Base-by-base conservation (phyloP, 2,797 vertebrate genomes). In the Anguilla obscura region DNA sequence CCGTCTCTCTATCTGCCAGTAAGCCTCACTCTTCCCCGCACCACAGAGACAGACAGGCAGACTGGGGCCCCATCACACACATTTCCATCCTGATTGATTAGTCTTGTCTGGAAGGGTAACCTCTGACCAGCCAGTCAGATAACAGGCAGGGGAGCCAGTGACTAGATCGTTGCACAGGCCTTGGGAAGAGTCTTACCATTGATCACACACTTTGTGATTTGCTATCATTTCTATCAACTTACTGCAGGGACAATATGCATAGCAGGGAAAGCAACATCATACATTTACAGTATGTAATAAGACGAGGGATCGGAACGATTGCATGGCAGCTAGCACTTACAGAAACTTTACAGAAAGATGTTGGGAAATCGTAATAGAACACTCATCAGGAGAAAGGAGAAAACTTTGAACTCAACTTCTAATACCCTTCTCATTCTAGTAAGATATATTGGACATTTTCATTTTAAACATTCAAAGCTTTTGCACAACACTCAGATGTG, bases 11-110 rank as follows among this genome's bases (percentile, higher is more conserved):
- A 90, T 93, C 93, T 95, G 93, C 92, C 87, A 7, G 88, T 89
- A 79, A 94, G 93, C 93, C 69, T 91, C 90, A 92, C 91, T 40
- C 87, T 86, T 82, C 90, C 88, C 63, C 89, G 88, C 80, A 8
- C 88, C 71, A 50, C 40, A 86, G 88, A 94, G 93, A 90, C 93
- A 94, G 93, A 91, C 92, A 91, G 93, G 90, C 92, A 36, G 94
- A 91, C 88, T 86, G 88, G 88, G 71, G 71, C 33, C 74, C 87
- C 24, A n/a, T 14, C 71, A 85, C 10, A 24, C 71, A 63, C 69
- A 87, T 87, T 84, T 85, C 74, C 82, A 82, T 87, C 56, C 84
- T 66, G 83, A 87, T 85, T 87, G 88, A 89, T 89, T 71, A 52
- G 86, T 30, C 36, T 40, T 86, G 45, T 66, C 80, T 86, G 86